These are phyloP conservation scores for Trachemys scripta DNA, from an alignment of 2,113 vertebrate species.

Conservation along the genomic window DNA sequence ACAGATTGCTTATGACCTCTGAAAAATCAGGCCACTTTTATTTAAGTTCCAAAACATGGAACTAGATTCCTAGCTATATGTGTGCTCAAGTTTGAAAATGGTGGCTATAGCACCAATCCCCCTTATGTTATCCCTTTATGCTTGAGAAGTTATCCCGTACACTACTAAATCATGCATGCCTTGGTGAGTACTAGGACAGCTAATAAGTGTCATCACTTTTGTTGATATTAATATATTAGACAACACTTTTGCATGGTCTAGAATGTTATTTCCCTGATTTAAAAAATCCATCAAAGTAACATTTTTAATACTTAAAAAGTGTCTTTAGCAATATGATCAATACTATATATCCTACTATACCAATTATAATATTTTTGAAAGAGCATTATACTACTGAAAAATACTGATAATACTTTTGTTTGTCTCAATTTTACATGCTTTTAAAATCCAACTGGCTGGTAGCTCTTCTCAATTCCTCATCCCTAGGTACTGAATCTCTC, in stretches of 20 bases:
- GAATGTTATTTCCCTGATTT: background rate
- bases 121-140: background rate
- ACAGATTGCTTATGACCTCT: background rate
- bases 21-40: background rate
- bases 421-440: background rate
- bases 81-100: background rate
- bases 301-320: background rate
- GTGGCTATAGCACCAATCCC: background rate
- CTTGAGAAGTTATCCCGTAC: background rate
- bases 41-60: background rate
- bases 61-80: background rate
- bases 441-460: background rate
- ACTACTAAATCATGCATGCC: background rate
- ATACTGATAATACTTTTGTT: rapidly evolving
- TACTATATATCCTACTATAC: background rate
- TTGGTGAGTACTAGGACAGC: background rate
- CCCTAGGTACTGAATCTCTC: background rate
- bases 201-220: background rate
- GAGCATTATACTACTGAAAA: background rate
- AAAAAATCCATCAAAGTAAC: background rate
- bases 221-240: background rate
- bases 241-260: background rate
- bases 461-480: background rate
- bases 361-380: background rate
- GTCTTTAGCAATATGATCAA: background rate